Evolutionary conservation across 2,888 invertebrate genomes (phyloP), one percentile per base, ranked within the genome.

Genomic region (Orthosia incerta): DNA sequence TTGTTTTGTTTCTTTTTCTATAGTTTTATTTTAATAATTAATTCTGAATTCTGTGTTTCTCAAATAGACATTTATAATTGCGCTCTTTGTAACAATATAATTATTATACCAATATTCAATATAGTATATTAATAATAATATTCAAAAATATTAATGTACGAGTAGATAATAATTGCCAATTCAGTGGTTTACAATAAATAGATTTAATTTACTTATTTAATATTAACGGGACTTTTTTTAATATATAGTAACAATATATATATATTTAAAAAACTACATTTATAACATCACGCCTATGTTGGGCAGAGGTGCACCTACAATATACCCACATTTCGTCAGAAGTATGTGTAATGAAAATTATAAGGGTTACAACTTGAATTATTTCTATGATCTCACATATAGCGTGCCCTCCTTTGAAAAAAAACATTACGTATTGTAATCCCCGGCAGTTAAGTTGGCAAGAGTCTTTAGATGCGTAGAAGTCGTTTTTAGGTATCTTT

Each of bases 241-340:
- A 72, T 59, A 60, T 53, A 53, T 23, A 78, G 23, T 48, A 78
- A 65, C n/a, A 59, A 66, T 59, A n/a, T 66, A 57, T 50, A 72
- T 77, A 78, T 26, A n/a, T 62, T 50, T 20, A 15, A 50, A 67
- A 46, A 39, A 39, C 39, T 39, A 39, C 39, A 39, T 39, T 9
- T 39, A 39, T 39, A 39, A 39, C 39, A 39, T 39, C 39, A 39
- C 4, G 39, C 39, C 7, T 31, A 31, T 0, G 31, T 31, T 31
- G 31, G 7, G 31, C 7, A 31, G 7, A 7, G 5, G 31, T 31
- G 26, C 26, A 31, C 31, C 31, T 31, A 1, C 39, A 39, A 39
- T 39, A 39, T 9, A 31, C 7, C 31, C 7, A 31, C 31, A 39
- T 39, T 31, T 31, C 31, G 5, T 5, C 31, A 31, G 31, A 31